phyloP scores from a whole-genome alignment of 2,113 vertebrate genomes.

The Myiopsitta monachus region DNA sequence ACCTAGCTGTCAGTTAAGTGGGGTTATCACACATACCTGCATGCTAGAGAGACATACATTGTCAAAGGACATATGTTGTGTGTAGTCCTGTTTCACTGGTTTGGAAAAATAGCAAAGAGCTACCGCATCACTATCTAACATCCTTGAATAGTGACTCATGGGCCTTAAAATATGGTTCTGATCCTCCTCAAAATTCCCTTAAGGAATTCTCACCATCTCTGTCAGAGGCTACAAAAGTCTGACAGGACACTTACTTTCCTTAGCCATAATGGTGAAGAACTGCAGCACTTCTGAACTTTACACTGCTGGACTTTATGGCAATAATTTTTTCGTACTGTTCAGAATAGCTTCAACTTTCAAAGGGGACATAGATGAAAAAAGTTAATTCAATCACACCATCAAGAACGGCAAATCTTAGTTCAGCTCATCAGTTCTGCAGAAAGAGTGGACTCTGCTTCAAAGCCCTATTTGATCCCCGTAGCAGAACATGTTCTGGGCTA shows the following conservation, averaged over 20 bases:
- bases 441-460: neutral
- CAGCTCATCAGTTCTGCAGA: neutral
- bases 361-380: neutral
- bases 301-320: neutral
- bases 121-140: neutral
- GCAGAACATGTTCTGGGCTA: neutral
- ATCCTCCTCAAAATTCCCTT: neutral
- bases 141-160: neutral
- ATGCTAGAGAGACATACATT: neutral
- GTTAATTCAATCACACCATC: neutral
- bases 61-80: neutral
- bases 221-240: neutral
- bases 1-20: neutral
- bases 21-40: neutral
- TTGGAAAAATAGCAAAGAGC: fast-evolving
- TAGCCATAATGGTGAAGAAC: neutral
- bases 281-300: neutral
- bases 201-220: neutral
- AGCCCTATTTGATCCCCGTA: neutral
- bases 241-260: neutral
- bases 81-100: neutral
- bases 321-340: neutral
- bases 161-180: neutral
- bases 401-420: neutral
- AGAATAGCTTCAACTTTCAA: neutral